A percentile compares a stretch with the other conserved stretches of the same genome.
Evolutionary conservation across 2,113 vertebrate species (phyloP).

Genomic region (Scalopus aquaticus): DNA sequence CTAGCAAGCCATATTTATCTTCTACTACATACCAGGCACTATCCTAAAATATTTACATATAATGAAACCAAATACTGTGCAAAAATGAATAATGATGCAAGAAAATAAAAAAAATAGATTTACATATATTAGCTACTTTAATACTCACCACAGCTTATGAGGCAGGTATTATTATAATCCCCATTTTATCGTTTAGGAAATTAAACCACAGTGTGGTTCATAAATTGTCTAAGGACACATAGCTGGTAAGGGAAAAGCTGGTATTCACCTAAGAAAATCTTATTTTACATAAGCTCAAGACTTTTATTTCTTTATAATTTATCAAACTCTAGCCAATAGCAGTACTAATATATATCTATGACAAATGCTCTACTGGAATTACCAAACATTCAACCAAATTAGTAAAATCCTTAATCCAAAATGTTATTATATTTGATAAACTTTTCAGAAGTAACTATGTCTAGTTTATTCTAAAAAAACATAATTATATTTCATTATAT

Average conservation of each 20-base stretch:
- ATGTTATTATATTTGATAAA: neutral
- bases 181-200: neutral
- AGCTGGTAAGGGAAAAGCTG: neutral
- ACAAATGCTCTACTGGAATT: neutral
- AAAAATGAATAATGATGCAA: no score
- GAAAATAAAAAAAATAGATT: neutral
- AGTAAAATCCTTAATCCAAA: neutral
- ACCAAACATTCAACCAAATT: constrained; percentile 3
- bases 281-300: neutral
- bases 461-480: neutral
- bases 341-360: neutral
- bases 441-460: neutral
- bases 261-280: neutral
- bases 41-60: neutral
- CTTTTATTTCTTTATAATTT: neutral
- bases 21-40: neutral
- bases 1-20: neutral
- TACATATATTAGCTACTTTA: neutral
- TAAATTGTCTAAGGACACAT: neutral
- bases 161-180: neutral
- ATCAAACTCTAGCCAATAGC: neutral
- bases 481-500: neutral
- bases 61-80: no score
- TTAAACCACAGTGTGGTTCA: neutral
- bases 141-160: neutral